These are phyloP conservation scores for Belonocnema kinseyi DNA, from an alignment of 1,140 invertebrate genomes.

Conservation along the genomic window DNA sequence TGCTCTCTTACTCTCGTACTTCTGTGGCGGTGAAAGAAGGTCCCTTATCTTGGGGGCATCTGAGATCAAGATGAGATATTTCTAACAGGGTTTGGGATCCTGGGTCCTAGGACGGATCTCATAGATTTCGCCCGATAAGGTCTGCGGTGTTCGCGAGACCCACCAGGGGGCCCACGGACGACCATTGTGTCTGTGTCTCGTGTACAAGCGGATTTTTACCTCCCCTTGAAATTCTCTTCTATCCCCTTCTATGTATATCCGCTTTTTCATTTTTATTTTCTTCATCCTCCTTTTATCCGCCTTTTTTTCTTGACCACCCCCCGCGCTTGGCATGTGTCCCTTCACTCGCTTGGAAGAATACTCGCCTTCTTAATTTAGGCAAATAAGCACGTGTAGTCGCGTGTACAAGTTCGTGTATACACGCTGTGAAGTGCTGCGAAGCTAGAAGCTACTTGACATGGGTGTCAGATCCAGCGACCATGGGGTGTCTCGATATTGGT, in stretches of 20 bases:
- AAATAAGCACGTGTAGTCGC: conserved; percentile 51
- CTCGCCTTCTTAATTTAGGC: conserved; percentile 56
- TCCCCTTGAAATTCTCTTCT: background rate
- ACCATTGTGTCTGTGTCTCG: conserved; percentile 58
- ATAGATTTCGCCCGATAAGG: conserved; percentile 66
- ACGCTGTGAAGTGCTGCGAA: conserved; percentile 41
- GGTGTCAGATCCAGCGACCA: conserved; percentile 15
- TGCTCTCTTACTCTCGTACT: conserved; percentile 38
- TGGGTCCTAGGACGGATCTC: conserved; percentile 53
- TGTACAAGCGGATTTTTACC: conserved; percentile 31
- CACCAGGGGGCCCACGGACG: conserved; percentile 64
- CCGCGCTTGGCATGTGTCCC: conserved; percentile 29
- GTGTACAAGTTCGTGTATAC: conserved; percentile 50
- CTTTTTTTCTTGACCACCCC: conserved; percentile 27
- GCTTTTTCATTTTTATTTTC: conserved; percentile 37
- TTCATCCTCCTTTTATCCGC: background rate
- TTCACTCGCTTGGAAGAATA: conserved; percentile 39
- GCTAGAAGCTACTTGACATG: conserved; percentile 42
- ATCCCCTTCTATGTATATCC: conserved; percentile 41
- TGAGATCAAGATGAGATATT: conserved; percentile 68
- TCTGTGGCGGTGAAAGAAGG: conserved; percentile 44
- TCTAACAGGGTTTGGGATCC: conserved; percentile 66
- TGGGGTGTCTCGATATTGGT: conserved; percentile 32
- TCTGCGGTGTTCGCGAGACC: conserved; percentile 67
- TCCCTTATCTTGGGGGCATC: conserved; percentile 65